Evolutionary conservation across 2,797 vertebrate genomes (phyloP), one percentile per base, ranked within the genome.

Genomic region (Clarias fuscus): DNA sequence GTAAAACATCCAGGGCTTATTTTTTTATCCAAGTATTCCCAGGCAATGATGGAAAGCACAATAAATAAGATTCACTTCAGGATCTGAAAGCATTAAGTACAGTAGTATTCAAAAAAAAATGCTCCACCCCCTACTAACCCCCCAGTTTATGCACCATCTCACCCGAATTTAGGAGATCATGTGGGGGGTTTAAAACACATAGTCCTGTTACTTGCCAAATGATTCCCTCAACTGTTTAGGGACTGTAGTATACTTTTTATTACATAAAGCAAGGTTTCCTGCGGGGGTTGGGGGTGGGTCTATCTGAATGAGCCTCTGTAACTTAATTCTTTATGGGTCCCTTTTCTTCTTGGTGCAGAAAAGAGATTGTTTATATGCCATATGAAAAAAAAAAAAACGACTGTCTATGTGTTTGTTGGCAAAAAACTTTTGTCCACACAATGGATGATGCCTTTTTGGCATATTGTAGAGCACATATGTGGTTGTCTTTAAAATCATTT

Each of bases 181-280:
- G 61, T 43, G 58, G 90, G 77, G 86, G 90, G 91, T 89, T 88
- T 93, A 87, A 93, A 93, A 90, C 79, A 90, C 90, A 87, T 91
- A 89, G 93, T 93, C 79, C 91, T 93, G 91, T 93, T 93, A 91
- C 90, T 92, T 90, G 89, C 91, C 90, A 93, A 93, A 93, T 91
- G 88, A 89, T 91, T 93, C 90, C 89, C 88, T 90, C 83, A 88
- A 88, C 89, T 89, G 90, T 92, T 93, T 93, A 92, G 91, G 91
- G 90, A 82, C 82, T 92, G 90, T 90, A 93, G 93, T 93, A 89
- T 90, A 89, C 87, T 92, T 87, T 93, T 93, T 91, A 94, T 92
- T 92, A 91, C 92, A 92, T 91, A 92, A 89, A 88, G 92, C 89
- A 87, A 87, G 90, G 91, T 91, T 91, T 92, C 80, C 84, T 84